Base-by-base conservation (phyloP, 2,888 invertebrate species). In the Catocala sponsa region DNA sequence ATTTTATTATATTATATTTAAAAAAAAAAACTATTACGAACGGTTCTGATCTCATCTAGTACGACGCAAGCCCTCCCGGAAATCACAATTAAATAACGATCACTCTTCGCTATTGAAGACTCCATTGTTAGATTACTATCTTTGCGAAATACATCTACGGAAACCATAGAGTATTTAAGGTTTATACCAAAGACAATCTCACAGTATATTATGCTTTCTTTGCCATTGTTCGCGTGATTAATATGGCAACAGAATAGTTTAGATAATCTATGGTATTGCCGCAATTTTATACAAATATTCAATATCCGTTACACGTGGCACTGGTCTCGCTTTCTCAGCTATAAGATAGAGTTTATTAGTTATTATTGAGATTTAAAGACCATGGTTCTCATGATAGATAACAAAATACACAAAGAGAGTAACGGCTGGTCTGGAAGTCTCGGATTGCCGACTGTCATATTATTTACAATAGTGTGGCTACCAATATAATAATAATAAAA, bases 41-140 rank as follows among this genome's bases (percentile, higher is more conserved):
- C 33, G 59, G 55, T 51, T 68, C 59, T 77, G 77, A 78, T 68
- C 67, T 78, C 77, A 78, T 72, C 65, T 47, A n/a, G 25, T 32
- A 65, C 78, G 77, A 76, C 69, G 70, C 46, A 73, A 78, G 43
- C 61, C 47, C 35, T 38, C 35, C 58, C 58, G 56, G 59, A 63
- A 61, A 63, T 44, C 49, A 38, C 72, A 62, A 75, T 78, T 67
- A 73, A 69, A 76, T 55, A 64, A 63, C 70, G 59, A 78, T 72
- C 74, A 65, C 57, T 68, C 66, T 67, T 67, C 47, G 53, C 49
- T 55, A 68, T 74, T 72, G 55, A 68, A 71, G 59, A 72, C 51
- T 41, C 61, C 60, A 68, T 74, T 72, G 70, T 76, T 68, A 65
- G 65, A 66, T 46, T 68, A 59, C 49, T 42, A 73, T 72, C 68